Evolutionary conservation across 1,140 invertebrate genomes (phyloP), one percentile per base, ranked within the genome.

Genomic region (Nasonia vitripennis): DNA sequence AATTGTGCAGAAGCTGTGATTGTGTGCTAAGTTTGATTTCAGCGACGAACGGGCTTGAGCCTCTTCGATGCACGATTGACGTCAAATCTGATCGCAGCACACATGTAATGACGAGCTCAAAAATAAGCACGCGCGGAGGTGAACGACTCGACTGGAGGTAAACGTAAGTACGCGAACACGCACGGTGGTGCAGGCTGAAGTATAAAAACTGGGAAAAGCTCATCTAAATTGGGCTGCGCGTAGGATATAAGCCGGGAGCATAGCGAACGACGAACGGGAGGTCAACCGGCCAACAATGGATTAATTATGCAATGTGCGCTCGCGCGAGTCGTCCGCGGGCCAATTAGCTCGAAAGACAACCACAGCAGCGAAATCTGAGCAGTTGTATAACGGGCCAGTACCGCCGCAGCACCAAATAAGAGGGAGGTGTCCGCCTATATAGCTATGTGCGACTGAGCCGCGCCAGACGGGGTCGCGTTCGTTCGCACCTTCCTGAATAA

Each of bases 301-400:
- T 92, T 91, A 92, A 92, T 92, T 92, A 92, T 92, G 91, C 90
- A 91, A 81, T 85, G 88, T 78, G 86, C 87, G 37, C 31, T 81
- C 83, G 84, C 75, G 80, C 78, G 73, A 78, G 71, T 48, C 20
- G 86, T 86, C 86, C 85, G 81, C 70, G 82, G 89, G 88, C 87
- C 89, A 91, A 92, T 92, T 91, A 91, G 90, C 89, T 90, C 87
- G 84, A 89, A 90, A 91, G 90, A 90, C 89, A 89, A 88, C 87
- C 86, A 87, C 88, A 84, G 86, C 86, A 67, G 84, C 84, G 84
- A 89, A 90, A 91, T 86, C 84, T 86, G 75, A 87, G 84, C 81
- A 75, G 85, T 86, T 67, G 77, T 77, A 75, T 77, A 68, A 37
- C 55, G 55, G 55, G 17, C 55, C 55, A n/a, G 55, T 62, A 62